Evolutionary conservation across 2,888 invertebrate species (phyloP), one percentile per base, ranked within the genome.

Genomic region (Mimachlamys varia): DNA sequence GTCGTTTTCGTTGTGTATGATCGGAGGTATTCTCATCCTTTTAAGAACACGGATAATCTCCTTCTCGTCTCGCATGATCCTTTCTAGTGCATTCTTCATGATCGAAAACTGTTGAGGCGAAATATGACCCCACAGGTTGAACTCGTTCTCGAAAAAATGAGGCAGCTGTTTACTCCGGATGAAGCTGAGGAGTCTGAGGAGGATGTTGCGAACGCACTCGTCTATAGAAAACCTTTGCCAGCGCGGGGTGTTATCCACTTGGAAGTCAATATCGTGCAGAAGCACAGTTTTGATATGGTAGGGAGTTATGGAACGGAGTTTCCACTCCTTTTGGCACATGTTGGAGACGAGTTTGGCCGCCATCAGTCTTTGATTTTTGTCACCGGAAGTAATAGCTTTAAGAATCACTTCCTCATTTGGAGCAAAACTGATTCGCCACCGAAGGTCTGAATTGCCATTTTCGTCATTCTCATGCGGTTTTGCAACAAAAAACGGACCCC

Each of bases 211-310:
- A 89, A 96, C 94, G 90, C 95, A 95, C 1, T 92, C 90, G 88
- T 95, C 95, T 50, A 95, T 88, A 4, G 94, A 92, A 38, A 93
- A 89, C 12, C 95, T 88, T 90, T 96, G 96, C 96, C 96, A 96
- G 10, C 95, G 92, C 13, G 95, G 96, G 0, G 94, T 94, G 62
- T 93, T 91, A 91, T 96, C 96, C 33, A 96, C 93, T 62, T 94
- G 94, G 37, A 93, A 92, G 91, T 96, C 95, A 62, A 95, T 94
- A 76, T 94, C 94, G 90, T 95, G 95, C 88, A 96, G 93, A 12
- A 96, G 92, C 10, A 94, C 95, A 10, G 95, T 95, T 93, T 95
- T 95, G 37, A 96, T 90, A 89, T 96, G 95, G 92, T 95, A 95
- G 0, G 94, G 92, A 0, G 94, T 93, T n/a, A 95, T 89, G 13